Base-by-base conservation (phyloP, 1,140 invertebrate genomes). In the Trypoxylus dichotomus region DNA sequence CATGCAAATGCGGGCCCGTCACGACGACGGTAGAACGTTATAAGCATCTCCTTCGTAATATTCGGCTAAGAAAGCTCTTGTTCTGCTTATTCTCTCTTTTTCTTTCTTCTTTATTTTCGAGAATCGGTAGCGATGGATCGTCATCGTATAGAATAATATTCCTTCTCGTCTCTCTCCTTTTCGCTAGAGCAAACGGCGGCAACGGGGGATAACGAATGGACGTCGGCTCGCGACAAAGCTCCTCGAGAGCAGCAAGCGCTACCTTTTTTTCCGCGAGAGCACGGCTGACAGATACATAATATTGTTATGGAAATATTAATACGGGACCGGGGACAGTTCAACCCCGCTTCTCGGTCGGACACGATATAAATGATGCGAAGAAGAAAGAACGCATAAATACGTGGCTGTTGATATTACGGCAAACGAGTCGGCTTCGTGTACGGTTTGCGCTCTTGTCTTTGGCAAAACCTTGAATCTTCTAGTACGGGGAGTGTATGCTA, bases 261-360 rank as follows among this genome's bases (percentile, higher is more conserved):
- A 1, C 2, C 15, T 15, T 54, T 54, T 54, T 54, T 74, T 77
- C 77, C 79, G 82, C 79, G 47, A 54, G 47, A 54, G 19, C 47
- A n/a, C 47, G 47, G 32, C 19, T 81, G 83, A 84, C 83, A 81
- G 82, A 83, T 81, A 82, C 83, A 82, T 81, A 82, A 84, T 84
- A 84, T 84, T 82, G 79, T 83, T 84, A 84, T 83, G 82, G 83
- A 84, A 84, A 84, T 84, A 84, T 84, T 84, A 84, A 83, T 84
- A 54, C 47, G 15, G 47, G 1, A 54, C 47, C 47, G 47, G n/a
- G 11, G 43, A 19, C 43, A 54, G 47, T 54, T 19, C n/a, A n/a
- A 7, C 47, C 15, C 32, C 10, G 32, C 32, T 37, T 1, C 32
- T 37, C 32, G 32, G 32, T 8, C 32, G 32, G 2, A 8, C 32